Conservation (phyloP, 2,888 invertebrate species). For the Metacarcinus magister region DNA sequence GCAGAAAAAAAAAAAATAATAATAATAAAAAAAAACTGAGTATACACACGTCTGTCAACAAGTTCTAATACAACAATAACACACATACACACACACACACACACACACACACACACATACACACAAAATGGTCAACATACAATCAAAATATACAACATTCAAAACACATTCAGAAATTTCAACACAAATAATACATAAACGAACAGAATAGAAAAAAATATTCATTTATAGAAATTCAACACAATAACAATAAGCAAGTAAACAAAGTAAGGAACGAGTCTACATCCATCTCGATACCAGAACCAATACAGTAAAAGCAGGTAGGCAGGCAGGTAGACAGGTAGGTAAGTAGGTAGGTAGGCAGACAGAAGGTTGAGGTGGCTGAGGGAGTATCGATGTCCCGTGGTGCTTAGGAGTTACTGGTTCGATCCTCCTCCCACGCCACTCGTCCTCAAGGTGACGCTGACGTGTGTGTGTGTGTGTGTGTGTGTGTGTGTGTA, state of each 20-base stretch:
- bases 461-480: neutral
- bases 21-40: neutral
- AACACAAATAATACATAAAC: too few relatives aligned
- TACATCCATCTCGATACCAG: too few relatives aligned
- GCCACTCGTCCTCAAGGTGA: neutral
- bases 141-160: neutral
- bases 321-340: too few relatives aligned
- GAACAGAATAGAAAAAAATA: too few relatives aligned
- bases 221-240: too few relatives aligned
- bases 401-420: neutral
- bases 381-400: neutral
- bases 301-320: too few relatives aligned
- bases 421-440: slow-evolving; percentile 20
- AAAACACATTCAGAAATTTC: too few relatives aligned
- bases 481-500: slow-evolving; percentile 27
- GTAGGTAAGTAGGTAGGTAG: too few relatives aligned
- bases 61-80: neutral
- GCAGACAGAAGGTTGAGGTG: neutral
- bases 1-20: too few relatives aligned
- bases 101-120: slow-evolving; percentile 47
- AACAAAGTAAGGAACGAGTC: too few relatives aligned
- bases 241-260: too few relatives aligned
- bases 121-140: neutral
- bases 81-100: slow-evolving; percentile 48
- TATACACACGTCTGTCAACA: neutral